phyloP scores from a whole-genome alignment of 2,888 invertebrate genomes.

The Lacanobia oleracea region DNA sequence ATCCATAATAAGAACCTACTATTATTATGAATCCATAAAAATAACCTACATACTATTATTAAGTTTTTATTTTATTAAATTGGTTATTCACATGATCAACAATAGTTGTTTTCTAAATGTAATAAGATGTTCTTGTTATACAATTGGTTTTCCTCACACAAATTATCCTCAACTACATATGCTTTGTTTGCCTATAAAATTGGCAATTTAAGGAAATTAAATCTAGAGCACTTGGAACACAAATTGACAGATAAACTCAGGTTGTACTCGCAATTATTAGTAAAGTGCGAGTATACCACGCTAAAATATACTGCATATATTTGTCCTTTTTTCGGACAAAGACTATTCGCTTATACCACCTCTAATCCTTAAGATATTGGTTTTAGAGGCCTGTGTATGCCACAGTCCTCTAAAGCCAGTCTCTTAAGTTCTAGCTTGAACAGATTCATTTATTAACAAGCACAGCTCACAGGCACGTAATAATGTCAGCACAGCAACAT shows the following conservation, averaged over 20 bases:
- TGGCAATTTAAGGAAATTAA: slow-evolving; percentile 4
- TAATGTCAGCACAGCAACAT: slow-evolving; percentile 28
- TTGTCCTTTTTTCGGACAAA: background rate
- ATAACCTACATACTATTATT: background rate
- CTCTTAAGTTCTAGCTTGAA: background rate
- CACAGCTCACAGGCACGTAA: slow-evolving; percentile 20
- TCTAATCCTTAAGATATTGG: background rate
- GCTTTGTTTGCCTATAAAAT: background rate
- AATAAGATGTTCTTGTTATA: slow-evolving; percentile 21
- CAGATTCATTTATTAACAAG: slow-evolving; percentile 5
- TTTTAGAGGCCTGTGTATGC: no score
- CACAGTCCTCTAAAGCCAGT: background rate
- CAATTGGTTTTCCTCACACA: background rate
- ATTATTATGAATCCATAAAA: background rate
- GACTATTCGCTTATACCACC: background rate
- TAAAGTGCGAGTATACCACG: no score
- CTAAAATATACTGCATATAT: background rate
- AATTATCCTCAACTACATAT: slow-evolving; percentile 31
- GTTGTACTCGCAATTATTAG: no score
- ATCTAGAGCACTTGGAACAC: background rate
- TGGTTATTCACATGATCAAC: background rate
- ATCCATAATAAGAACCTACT: background rate
- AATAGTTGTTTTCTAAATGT: background rate
- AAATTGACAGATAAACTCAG: background rate
- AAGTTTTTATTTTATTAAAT: no score